Base-by-base conservation (phyloP, 1,140 invertebrate genomes). In the Micrasema longulum region DNA sequence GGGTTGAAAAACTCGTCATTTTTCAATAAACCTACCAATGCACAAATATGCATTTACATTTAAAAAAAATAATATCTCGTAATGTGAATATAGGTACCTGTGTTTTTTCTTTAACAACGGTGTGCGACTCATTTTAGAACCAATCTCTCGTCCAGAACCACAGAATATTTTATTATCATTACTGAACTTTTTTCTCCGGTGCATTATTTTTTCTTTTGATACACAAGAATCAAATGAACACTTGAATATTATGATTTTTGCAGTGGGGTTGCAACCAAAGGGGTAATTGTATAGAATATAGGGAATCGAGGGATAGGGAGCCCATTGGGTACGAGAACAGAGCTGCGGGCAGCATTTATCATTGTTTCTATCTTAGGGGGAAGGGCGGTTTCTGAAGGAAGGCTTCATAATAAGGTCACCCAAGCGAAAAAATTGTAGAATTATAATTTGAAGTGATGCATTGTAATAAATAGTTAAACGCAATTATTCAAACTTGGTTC, bases 311-410 rank as follows among this genome's bases (percentile, higher is more conserved):
- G 2, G n/a, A n/a, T n/a, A n/a, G 20, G 50, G 22, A 53, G 6
- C 50, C 50, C 22, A 12, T 53, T 12, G 2, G 50, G n/a, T 14
- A 23, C 2, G 26, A 53, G 11, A 41, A 38, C 18, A 23, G 36
- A n/a, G 3, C 16, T 20, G 36, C 35, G 36, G 35, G 35, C 14
- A 60, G 36, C 18, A 43, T 60, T 60, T 41, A 60, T 41, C 55
- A 60, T 23, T 60, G 55, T 60, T 60, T 60, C 16, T 18, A 41
- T 60, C 55, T 60, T 4, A 22, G 41, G 35, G 55, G 55, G 5
- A 14, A 7, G 14, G 11, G 12, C 41, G 3, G 41, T 45, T 45
- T 31, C 2, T 2, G 3, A 45, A 45, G 41, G 14, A 45, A 5
- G 14, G 11, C 41, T 45, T 45, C 41, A 45, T 2, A 45, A 45